Base-by-base conservation (phyloP, 2,797 vertebrate genomes). In the Phrynocephalus guinanensis region DNA sequence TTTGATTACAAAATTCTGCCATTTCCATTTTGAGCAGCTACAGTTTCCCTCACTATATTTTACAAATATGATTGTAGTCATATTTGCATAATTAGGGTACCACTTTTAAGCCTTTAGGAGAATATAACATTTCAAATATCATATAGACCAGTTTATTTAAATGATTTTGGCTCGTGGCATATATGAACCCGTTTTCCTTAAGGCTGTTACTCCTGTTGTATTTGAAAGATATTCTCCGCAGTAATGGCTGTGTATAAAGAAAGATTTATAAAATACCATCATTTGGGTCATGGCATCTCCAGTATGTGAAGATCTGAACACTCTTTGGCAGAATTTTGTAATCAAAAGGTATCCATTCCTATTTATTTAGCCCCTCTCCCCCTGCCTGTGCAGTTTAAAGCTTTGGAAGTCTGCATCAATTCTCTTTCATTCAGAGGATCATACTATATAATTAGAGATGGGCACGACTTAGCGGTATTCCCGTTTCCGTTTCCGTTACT, bases 361-460 rank as follows among this genome's bases (percentile, higher is more conserved):
- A 50, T 67, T 81, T 87, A 63, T n/a, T 9, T 60, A 77, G 67
- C 83, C 33, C 33, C 33, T 33, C 79, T 90, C 22, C 82, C 86
- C 81, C 60, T 68, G 82, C 88, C 89, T 82, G n/a, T 82, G 91
- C 82, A 60, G 24, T n/a, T 76, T 48, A 78, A 78, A 76, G 18
- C 9, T 84, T 66, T 79, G 44, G 76, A 0, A 0, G 86, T 79
- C 81, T 89, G 79, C 83, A 86, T 56, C 76, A 77, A 84, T 76
- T 26, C 52, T n/a, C 50, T 52, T 86, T 85, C 85, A 88, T 78
- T 90, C 80, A 89, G 79, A 72, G 76, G 56, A 84, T n/a, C 33
- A 60, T 38, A 73, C 84, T 71, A 90, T 81, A 89, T 89, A 79
- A 9, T 60, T n/a, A n/a, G n/a, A n/a, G n/a, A n/a, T n/a, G n/a